phyloP scores from a whole-genome alignment of 2,888 invertebrate genomes.

The Nomada lathburiana region DNA sequence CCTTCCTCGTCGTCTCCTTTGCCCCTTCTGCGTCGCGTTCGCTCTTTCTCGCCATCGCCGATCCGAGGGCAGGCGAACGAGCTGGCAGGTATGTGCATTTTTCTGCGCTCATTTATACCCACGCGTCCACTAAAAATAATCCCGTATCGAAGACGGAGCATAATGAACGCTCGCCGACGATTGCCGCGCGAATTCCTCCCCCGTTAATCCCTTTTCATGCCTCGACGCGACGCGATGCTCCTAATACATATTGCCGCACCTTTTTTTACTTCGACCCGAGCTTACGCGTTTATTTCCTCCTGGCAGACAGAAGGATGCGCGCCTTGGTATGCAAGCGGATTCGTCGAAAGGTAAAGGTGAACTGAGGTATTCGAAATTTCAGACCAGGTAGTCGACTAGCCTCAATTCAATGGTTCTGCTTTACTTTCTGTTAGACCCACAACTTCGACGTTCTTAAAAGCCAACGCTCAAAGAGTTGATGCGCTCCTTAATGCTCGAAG shows the following conservation, averaged over 20 bases:
- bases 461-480: conserved; percentile 5
- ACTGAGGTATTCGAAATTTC: background rate
- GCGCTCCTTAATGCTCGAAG: background rate
- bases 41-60: conserved; percentile 37
- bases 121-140: conserved; percentile 79
- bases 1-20: conserved; percentile 6
- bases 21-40: background rate
- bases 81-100: conserved; percentile 77
- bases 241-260: background rate
- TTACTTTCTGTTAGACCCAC: background rate
- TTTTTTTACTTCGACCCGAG: background rate
- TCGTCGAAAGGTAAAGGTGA: conserved; percentile 3
- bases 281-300: background rate
- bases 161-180: conserved; percentile 61
- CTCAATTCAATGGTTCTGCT: background rate
- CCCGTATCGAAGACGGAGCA: conserved; percentile 68
- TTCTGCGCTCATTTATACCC: conserved; percentile 79
- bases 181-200: conserved; percentile 54
- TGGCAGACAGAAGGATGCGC: background rate
- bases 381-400: background rate
- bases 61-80: conserved; percentile 65
- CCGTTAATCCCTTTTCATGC: conserved; percentile 57
- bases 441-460: conserved; percentile 1
- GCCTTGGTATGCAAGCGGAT: background rate
- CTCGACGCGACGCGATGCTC: background rate